Conservation (phyloP, 2,888 invertebrate genomes). For the Amiota communis region DNA sequence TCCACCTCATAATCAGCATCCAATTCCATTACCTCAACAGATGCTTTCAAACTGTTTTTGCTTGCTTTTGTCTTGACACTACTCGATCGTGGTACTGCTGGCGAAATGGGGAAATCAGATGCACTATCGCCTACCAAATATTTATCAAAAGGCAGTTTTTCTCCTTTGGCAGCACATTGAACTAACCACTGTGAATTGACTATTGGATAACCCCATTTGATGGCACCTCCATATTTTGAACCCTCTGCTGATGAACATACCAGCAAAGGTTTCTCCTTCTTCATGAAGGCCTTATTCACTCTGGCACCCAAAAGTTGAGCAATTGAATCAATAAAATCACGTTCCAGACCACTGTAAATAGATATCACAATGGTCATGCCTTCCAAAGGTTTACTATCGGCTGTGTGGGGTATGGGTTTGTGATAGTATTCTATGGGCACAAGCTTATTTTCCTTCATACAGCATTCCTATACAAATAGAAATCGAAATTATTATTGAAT, state of each 20-base stretch:
- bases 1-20: too few species aligned
- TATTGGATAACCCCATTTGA: conserved; percentile 89
- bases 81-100: conserved; percentile 33
- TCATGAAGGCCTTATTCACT: conserved; percentile 81
- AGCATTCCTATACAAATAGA: conserved; percentile 61
- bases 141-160: conserved; percentile 75
- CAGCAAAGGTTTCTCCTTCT: conserved; percentile 85
- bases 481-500: neutral
- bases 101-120: conserved; percentile 63
- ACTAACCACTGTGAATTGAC: conserved; percentile 85
- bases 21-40: neutral
- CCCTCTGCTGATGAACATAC: conserved; percentile 83
- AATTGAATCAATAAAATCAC: conserved; percentile 82
- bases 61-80: conserved; percentile 9
- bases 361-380: conserved; percentile 87
- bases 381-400: conserved; percentile 75
- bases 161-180: conserved; percentile 77
- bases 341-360: conserved; percentile 82
- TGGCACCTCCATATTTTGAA: conserved; percentile 86
- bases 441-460: conserved; percentile 75
- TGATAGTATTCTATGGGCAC: conserved; percentile 82
- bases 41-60: neutral
- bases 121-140: conserved; percentile 77
- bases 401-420: conserved; percentile 76
- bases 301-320: conserved; percentile 82